Percentiles rank a stretch among this genome's conserved stretches.
These are phyloP conservation scores for Digitonthophagus gazella DNA, from an alignment of 2,888 invertebrate species.

Conservation along the genomic window DNA sequence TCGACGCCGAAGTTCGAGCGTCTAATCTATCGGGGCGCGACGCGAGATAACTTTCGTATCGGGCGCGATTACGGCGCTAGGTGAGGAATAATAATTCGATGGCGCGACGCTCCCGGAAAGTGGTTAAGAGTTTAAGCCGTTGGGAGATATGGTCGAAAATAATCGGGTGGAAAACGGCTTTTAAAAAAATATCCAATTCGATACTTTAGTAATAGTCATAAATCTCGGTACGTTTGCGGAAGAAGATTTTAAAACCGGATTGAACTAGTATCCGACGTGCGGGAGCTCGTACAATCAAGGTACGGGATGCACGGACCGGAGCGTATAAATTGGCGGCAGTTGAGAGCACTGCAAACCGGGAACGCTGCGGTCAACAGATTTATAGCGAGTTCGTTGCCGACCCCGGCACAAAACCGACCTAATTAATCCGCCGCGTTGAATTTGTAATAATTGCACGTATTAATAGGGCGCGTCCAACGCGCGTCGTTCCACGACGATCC, in stretches of 20 bases:
- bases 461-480: constrained; percentile 17
- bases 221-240: background rate
- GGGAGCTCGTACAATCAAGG: background rate
- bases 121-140: background rate
- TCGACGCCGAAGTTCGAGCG: background rate
- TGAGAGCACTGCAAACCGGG: constrained; percentile 39
- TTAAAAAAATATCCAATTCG: too few species aligned
- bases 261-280: background rate
- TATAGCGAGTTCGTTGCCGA: constrained; percentile 46
- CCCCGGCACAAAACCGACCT: constrained; percentile 33
- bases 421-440: constrained; percentile 30
- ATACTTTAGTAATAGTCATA: background rate
- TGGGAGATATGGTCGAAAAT: background rate
- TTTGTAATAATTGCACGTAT: constrained; percentile 26
- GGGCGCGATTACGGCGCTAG: background rate
- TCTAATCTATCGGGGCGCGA: background rate
- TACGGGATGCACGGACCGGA: constrained; percentile 19
- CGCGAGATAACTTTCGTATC: background rate
- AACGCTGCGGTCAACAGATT: constrained; percentile 46
- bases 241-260: background rate
- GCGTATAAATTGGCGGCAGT: constrained; percentile 24
- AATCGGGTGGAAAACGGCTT: too few species aligned
- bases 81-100: background rate
- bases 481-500: background rate
- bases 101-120: background rate